These are phyloP conservation scores for Protodeltote pygarga DNA, from an alignment of 2,888 invertebrate genomes.

Conservation along the genomic window DNA sequence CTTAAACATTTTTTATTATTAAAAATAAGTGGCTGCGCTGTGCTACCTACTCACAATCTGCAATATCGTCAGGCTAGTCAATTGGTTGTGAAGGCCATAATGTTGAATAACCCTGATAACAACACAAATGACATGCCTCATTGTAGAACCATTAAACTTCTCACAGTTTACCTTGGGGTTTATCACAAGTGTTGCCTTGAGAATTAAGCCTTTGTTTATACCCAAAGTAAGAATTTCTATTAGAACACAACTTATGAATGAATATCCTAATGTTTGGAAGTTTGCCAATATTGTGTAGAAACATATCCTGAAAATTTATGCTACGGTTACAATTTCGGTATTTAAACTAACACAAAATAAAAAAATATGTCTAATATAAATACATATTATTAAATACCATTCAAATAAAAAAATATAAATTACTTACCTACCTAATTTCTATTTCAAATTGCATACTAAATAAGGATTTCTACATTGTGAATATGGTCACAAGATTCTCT, in stretches of 20 bases:
- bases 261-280: slow-evolving; percentile 20
- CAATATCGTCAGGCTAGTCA: slow-evolving; percentile 36
- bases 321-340: too few species aligned
- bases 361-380: too few species aligned
- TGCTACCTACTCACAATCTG: slow-evolving; percentile 32
- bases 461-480: too few species aligned
- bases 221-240: slow-evolving; percentile 11
- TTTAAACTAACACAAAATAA: too few species aligned
- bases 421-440: too few species aligned
- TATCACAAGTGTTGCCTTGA: slow-evolving; percentile 42
- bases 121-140: slow-evolving; percentile 45
- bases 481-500: too few species aligned
- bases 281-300: slow-evolving; percentile 17
- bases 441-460: too few species aligned
- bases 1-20: too few species aligned
- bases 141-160: slow-evolving; percentile 47
- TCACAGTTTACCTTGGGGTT: slow-evolving; percentile 46
- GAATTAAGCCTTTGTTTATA: slow-evolving; percentile 15
- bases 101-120: slow-evolving; percentile 48
- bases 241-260: slow-evolving; percentile 21
- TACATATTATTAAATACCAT: too few species aligned
- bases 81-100: slow-evolving; percentile 56
- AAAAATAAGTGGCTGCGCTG: background rate
- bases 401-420: too few species aligned
- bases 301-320: slow-evolving; percentile 17